Evolutionary conservation across 2,113 vertebrate genomes (phyloP), one percentile per base, ranked within the genome.

Genomic region (Neoarius graeffei): DNA sequence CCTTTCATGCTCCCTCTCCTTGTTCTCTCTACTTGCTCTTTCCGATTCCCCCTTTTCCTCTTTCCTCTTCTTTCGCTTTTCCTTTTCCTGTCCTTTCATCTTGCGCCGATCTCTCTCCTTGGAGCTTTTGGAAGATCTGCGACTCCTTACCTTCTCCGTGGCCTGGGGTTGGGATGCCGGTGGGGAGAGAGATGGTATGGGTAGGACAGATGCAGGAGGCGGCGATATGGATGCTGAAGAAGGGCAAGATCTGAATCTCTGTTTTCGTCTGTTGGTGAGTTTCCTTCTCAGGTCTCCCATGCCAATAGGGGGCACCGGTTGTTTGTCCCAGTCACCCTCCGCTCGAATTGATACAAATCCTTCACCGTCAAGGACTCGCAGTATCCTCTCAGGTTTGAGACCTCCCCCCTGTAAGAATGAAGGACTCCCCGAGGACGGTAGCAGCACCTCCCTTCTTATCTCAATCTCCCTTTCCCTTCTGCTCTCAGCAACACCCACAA

Each of bases 221-320:
- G 92, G 94, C 85, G 88, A 95, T 77, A 84, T 92, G 13, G 92
- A 94, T 0, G 95, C 93, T 23, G 90, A 88, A 50, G 90, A 90
- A 27, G 93, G 94, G 85, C 94, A 93, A 20, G 94, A 92, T 67
- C 94, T 94, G 69, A 96, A 97, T 19, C 96, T 94, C 81, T 97
- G 96, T 11, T 97, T 96, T 1, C 97, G 93, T 56, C 96, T 94
- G 35, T 94, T 97, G 52, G 97, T 96, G 82, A 98, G 95, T 88
- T 98, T 98, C 30, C 96, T 94, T 15, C 97, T 95, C 35, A 97
- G 89, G 88, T 98, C 97, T 86, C 97, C 95, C 25, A 95, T 90
- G 0, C 92, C 94, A 0, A 96, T 95, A 90, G 85, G 89, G 35
- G 91, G 87, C 10, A 92, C 89, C 10, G 87, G 89, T 76, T 93